Evolutionary conservation across 2,888 invertebrate species (phyloP).

Genomic region (Drosophila koepferae): DNA sequence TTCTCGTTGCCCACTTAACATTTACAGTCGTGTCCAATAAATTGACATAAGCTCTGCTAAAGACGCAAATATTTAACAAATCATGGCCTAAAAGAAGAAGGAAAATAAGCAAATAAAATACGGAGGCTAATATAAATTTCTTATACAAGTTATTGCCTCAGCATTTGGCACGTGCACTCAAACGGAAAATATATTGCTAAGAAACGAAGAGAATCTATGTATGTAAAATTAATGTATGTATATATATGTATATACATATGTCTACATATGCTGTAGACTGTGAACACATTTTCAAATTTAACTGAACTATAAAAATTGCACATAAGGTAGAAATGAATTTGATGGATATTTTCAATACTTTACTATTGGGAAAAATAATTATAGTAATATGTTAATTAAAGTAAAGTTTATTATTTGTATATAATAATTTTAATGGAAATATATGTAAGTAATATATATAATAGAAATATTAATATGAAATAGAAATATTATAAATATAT

Average conservation of each 20-base stretch:
- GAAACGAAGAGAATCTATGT: not conserved
- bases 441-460: too few relatives aligned
- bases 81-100: not conserved
- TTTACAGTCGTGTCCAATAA: constrained; percentile 37
- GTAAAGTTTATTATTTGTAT: not conserved
- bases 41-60: constrained; percentile 37
- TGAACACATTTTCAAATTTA: not conserved
- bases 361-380: not conserved
- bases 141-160: constrained; percentile 66
- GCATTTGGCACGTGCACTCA: constrained; percentile 69
- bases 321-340: not conserved
- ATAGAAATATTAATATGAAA: too few relatives aligned
- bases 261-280: not conserved
- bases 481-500: too few relatives aligned
- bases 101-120: constrained; percentile 13
- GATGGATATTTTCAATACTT: not conserved
- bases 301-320: not conserved
- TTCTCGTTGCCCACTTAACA: not conserved
- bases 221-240: not conserved
- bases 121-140: constrained; percentile 64
- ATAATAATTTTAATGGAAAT: not conserved
- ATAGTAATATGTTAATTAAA: not conserved
- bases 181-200: constrained; percentile 60
- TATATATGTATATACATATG: constrained; percentile 18
- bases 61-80: constrained; percentile 14